phyloP scores from a whole-genome alignment of 2,888 invertebrate genomes.

The Nasonia oneida region DNA sequence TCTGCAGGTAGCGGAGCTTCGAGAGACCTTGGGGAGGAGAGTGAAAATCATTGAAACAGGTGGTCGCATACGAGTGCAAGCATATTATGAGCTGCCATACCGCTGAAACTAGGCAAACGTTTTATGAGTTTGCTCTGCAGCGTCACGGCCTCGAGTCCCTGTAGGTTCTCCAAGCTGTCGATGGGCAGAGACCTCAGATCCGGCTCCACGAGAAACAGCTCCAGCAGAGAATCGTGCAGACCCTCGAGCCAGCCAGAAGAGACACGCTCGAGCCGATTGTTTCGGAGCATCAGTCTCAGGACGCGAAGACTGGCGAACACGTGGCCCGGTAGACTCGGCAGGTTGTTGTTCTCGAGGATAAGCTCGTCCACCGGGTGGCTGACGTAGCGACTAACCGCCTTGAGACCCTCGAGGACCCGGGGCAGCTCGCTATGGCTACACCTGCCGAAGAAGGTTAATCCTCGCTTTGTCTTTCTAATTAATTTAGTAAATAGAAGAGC shows the following conservation, averaged over 20 bases:
- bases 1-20: conserved; percentile 81
- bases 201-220: conserved; percentile 92
- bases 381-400: conserved; percentile 85
- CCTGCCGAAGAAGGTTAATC: conserved; percentile 81
- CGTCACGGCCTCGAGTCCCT: conserved; percentile 90
- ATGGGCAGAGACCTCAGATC: conserved; percentile 88
- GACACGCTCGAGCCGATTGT: conserved; percentile 90
- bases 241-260: conserved; percentile 91
- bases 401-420: conserved; percentile 87
- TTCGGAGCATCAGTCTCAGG: conserved; percentile 89
- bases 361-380: conserved; percentile 90
- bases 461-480: not conserved
- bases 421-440: conserved; percentile 94
- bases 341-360: conserved; percentile 92
- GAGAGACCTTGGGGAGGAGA: conserved; percentile 47
- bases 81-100: conserved; percentile 76
- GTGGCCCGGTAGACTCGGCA: conserved; percentile 91
- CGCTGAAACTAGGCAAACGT: conserved; percentile 87
- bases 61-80: no score
- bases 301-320: conserved; percentile 89
- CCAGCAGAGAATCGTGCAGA: conserved; percentile 88
- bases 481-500: not conserved
- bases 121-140: conserved; percentile 89
- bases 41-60: no score
- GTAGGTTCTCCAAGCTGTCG: conserved; percentile 87